Evolutionary conservation across 1,140 invertebrate genomes (phyloP).

Genomic region (Bursaphelenchus mucronatus): DNA sequence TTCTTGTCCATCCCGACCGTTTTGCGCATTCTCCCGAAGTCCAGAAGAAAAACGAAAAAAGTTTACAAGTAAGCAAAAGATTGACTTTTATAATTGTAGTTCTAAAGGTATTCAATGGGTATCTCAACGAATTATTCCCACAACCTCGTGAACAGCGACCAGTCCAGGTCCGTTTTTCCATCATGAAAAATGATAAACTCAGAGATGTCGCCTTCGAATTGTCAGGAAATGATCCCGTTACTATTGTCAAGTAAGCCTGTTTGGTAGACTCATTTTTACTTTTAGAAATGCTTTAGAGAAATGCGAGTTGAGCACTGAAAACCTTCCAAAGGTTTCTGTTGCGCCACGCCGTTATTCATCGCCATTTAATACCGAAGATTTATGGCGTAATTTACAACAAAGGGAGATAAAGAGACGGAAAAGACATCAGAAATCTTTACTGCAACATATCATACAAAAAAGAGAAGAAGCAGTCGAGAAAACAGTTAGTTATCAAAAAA

Average conservation of each 20-base stretch:
- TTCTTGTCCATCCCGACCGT: slow-evolving; percentile 86
- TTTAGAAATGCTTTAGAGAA: slow-evolving; percentile 43
- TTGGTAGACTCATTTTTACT: slow-evolving; percentile 21
- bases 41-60: slow-evolving; percentile 67
- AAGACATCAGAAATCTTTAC: not conserved
- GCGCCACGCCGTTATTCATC: not conserved
- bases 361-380: not conserved
- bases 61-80: slow-evolving; percentile 32
- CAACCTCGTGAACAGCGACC: slow-evolving; percentile 24
- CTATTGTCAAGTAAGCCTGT: slow-evolving; percentile 26
- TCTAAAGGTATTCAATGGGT: slow-evolving; percentile 74
- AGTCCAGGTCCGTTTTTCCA: slow-evolving; percentile 35
- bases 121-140: slow-evolving; percentile 47
- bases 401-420: slow-evolving; percentile 3
- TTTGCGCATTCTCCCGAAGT: slow-evolving; percentile 84
- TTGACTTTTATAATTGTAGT: slow-evolving; percentile 9
- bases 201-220: slow-evolving; percentile 22
- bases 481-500: slow-evolving; percentile 16
- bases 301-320: slow-evolving; percentile 36
- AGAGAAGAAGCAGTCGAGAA: slow-evolving; percentile 31
- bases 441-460: slow-evolving; percentile 25
- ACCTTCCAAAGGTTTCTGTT: slow-evolving; percentile 23
- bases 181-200: slow-evolving; percentile 29
- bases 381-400: slow-evolving; percentile 11
- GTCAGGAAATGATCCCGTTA: slow-evolving; percentile 30